Evolutionary conservation across 2,797 vertebrate genomes (phyloP).

Genomic region (Spinus olivaceus): DNA sequence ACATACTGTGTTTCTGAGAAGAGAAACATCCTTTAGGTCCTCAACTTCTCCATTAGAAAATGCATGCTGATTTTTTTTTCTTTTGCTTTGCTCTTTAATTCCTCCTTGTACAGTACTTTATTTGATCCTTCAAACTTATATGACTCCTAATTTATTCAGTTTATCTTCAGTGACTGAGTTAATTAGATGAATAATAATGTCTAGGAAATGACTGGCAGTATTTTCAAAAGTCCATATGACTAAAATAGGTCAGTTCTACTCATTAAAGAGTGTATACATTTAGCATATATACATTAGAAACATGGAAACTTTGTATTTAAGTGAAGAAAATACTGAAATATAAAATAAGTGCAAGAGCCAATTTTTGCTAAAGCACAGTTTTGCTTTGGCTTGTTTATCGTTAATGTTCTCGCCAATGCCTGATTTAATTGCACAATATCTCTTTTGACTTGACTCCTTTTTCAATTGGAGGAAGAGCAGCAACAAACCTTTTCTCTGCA

Average conservation of each 20-base stretch:
- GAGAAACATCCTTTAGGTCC: constrained; percentile 52
- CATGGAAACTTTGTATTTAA: not conserved
- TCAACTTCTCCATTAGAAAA: constrained; percentile 45
- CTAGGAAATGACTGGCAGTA: not conserved
- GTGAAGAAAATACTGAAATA: not conserved
- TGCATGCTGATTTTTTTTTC: constrained; percentile 36
- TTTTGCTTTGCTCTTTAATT: constrained; percentile 26
- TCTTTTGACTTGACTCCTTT: not conserved
- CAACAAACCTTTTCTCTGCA: not conserved
- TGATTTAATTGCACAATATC: not conserved
- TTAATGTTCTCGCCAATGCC: not conserved
- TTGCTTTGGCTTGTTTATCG: not conserved
- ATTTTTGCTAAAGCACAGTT: not conserved
- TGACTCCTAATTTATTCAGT: not conserved
- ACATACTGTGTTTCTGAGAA: not conserved
- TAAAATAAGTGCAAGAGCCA: not conserved
- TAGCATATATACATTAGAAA: not conserved
- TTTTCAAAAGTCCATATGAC: not conserved
- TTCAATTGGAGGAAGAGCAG: not conserved
- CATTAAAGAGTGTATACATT: not conserved
- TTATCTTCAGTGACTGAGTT: not conserved
- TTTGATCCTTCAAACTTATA: constrained; percentile 63
- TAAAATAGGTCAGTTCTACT: not conserved
- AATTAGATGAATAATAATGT: not conserved
- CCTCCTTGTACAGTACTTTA: constrained; percentile 39